A percentile compares a stretch with the other conserved stretches of the same genome.
Conservation (phyloP, 2,888 invertebrate species). For the Esperia sulphurella region DNA sequence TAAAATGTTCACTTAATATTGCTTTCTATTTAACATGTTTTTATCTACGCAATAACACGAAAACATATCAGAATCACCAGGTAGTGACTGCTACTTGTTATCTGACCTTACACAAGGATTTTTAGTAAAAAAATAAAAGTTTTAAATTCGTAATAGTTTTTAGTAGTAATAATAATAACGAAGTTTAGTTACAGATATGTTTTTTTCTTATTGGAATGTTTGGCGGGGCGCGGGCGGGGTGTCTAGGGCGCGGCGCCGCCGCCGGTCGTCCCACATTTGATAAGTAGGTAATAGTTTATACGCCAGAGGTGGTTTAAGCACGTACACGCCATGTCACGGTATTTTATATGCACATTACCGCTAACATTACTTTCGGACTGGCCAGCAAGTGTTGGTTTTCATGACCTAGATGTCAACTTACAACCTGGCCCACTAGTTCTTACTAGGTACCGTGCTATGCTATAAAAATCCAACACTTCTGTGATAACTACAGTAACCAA, state of each 20-base stretch:
- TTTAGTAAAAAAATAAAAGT: neutral
- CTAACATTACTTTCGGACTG: neutral
- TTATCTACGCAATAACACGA: neutral
- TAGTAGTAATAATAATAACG: neutral
- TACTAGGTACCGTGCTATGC: neutral
- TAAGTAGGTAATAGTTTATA: conserved; percentile 10
- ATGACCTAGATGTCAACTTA: neutral
- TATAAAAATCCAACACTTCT: too few relatives aligned
- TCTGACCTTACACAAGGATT: neutral
- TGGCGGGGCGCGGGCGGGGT: conserved; percentile 35
- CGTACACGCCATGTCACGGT: neutral
- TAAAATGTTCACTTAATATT: conserved; percentile 7
- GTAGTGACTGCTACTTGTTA: neutral
- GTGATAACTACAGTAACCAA: too few relatives aligned
- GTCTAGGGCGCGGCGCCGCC: conserved; percentile 59
- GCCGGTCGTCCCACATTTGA: conserved; percentile 60
- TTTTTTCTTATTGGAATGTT: conserved; percentile 44
- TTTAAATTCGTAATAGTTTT: neutral
- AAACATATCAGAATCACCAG: neutral
- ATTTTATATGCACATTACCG: neutral
- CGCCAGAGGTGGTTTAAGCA: neutral
- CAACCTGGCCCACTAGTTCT: neutral
- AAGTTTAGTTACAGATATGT: neutral
- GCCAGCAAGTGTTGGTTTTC: neutral
- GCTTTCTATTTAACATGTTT: neutral